These are phyloP conservation scores for Lycophotia porphyrea DNA, from an alignment of 2,888 invertebrate genomes.

Conservation along the genomic window DNA sequence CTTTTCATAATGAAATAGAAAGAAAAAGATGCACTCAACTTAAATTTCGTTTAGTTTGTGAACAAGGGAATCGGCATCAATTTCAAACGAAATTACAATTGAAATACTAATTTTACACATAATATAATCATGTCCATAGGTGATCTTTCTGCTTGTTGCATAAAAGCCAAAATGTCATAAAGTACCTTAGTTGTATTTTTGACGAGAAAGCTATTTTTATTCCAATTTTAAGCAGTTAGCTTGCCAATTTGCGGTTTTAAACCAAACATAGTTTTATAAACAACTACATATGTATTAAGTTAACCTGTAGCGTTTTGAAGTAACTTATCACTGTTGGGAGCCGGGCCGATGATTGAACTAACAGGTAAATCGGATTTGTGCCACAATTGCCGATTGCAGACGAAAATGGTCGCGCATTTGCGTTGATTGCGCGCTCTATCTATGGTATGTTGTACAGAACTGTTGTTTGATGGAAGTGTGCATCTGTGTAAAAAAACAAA, in stretches of 20 bases:
- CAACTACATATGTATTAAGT: not conserved
- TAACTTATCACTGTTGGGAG: slow-evolving; percentile 14
- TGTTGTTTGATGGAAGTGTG: not conserved
- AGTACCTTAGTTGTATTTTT: not conserved
- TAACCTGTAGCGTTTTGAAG: slow-evolving; percentile 18
- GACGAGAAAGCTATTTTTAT: not conserved
- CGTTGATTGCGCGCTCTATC: slow-evolving; percentile 28
- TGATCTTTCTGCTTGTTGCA: not conserved
- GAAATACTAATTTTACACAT: not conserved
- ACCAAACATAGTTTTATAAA: slow-evolving; percentile 3
- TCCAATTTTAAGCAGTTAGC: not conserved
- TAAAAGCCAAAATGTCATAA: not conserved
- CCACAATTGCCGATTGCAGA: slow-evolving; percentile 34
- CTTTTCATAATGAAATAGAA: too few relatives aligned
- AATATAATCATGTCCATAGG: not conserved
- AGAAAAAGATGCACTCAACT: too few relatives aligned
- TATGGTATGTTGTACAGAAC: not conserved
- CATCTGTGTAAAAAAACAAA: not conserved
- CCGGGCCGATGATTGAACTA: slow-evolving; percentile 37
- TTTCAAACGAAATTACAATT: too few relatives aligned
- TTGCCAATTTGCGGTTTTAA: not conserved
- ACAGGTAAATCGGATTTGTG: slow-evolving; percentile 38
- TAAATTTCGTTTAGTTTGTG: too few relatives aligned
- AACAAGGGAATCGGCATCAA: too few relatives aligned
- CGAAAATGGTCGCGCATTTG: slow-evolving; percentile 29